Evolutionary conservation across 2,888 invertebrate genomes (phyloP).

Genomic region (Bursaphelenchus okinawaensis): DNA sequence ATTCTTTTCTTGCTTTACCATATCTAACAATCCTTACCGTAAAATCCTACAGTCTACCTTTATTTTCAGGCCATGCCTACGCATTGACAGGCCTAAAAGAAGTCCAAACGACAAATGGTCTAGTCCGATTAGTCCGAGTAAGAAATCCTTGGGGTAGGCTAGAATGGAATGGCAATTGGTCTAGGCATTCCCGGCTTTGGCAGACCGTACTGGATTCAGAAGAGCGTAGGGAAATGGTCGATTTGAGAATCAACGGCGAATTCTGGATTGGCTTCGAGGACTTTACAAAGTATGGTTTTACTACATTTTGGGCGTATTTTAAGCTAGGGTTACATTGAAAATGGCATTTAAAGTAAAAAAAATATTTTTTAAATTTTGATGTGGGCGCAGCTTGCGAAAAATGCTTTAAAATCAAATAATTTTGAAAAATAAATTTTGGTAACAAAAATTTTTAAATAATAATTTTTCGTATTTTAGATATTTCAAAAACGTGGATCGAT

Average conservation of each 20-base stretch:
- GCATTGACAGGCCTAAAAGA: not conserved
- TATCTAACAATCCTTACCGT: too few species aligned
- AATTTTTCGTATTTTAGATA: not conserved
- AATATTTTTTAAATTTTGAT: too few species aligned
- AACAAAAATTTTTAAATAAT: too few species aligned
- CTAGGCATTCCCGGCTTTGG: not conserved
- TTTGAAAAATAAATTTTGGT: too few species aligned
- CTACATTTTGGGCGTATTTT: not conserved
- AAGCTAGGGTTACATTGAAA: too few species aligned
- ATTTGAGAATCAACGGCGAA: slow-evolving; percentile 8
- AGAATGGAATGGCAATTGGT: slow-evolving; percentile 12
- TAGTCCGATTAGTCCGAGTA: not conserved
- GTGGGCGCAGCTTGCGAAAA: too few species aligned
- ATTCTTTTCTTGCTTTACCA: too few species aligned
- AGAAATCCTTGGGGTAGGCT: slow-evolving; percentile 14
- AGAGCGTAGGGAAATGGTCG: slow-evolving; percentile 6
- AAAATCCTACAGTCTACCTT: too few species aligned
- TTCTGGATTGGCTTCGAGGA: slow-evolving; percentile 9
- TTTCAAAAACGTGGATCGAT: slow-evolving; percentile 12
- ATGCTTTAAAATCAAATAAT: too few species aligned
- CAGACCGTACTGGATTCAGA: not conserved
- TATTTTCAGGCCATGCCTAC: not conserved
- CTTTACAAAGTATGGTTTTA: not conserved
- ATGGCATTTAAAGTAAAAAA: too few species aligned
- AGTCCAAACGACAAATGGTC: not conserved